A percentile compares a stretch with the other conserved stretches of the same genome.
Conservation (phyloP, 30 jellyfish, hydroid and myxozoan species). For the Catostylus mosaicus region DNA sequence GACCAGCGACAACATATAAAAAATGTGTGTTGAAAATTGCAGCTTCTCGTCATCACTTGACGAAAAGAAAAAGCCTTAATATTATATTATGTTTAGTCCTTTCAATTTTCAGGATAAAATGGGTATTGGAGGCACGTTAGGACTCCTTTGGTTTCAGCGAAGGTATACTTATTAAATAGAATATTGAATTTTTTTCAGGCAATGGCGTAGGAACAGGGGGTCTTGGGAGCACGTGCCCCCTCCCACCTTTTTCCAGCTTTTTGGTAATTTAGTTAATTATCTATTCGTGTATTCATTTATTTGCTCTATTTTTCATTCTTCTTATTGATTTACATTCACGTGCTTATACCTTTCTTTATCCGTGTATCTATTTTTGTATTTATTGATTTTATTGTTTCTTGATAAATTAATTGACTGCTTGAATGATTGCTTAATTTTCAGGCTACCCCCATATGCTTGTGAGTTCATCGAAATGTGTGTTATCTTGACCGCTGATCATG, state of each 20-base stretch:
- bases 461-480: constrained; percentile 96
- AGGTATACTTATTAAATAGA: too few relatives aligned
- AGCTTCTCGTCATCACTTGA: too few relatives aligned
- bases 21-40: too few relatives aligned
- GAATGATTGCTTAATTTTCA: not conserved
- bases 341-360: not conserved
- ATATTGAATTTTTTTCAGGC: too few relatives aligned
- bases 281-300: not conserved
- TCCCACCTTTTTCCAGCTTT: too few relatives aligned
- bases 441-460: constrained; percentile 96
- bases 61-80: too few relatives aligned
- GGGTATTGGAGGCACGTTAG: constrained; percentile 99
- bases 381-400: not conserved
- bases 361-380: not conserved
- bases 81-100: too few relatives aligned
- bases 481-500: constrained; percentile 99
- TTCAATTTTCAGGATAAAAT: constrained; percentile 80
- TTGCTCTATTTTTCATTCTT: not conserved
- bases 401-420: not conserved
- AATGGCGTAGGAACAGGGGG: too few relatives aligned
- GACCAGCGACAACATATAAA: too few relatives aligned
- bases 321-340: not conserved
- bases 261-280: too few relatives aligned
- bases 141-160: constrained; percentile 96
- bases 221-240: too few relatives aligned